Evolutionary conservation across 2,888 invertebrate species (phyloP), one percentile per base, ranked within the genome.

Genomic region (Thera obeliscata): DNA sequence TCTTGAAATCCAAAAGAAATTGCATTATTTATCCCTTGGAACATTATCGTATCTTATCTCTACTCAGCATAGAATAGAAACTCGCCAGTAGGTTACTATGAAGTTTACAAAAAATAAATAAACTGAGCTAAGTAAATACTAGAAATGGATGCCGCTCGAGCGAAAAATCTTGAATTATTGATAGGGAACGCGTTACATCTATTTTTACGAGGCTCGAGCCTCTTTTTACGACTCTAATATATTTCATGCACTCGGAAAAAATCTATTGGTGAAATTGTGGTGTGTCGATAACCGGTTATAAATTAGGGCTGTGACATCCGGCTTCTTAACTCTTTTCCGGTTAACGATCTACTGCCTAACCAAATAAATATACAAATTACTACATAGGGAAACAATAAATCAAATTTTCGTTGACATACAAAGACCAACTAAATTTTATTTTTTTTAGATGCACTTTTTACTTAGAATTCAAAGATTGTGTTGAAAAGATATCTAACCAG

Each of bases 161-260:
- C 55, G 64, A 52, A 81, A 91, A 90, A 91, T 91, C 90, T 87
- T 91, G 89, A 91, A 89, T 91, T 91, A 93, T 91, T 90, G 90
- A 92, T 87, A 87, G 83, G 85, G 83, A 84, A 81, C 79, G 84
- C 83, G 81, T 82, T 87, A 89, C 88, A 88, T 88, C 87, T 88
- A 89, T 87, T 90, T 92, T 93, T 92, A 93, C 87, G 92, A 90
- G 82, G 79, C 79, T 79, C 78, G 81, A 86, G 87, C 85, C 86
- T 81, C 87, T 90, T 92, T 93, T 93, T 93, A 93, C 88, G 83
- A 83, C 82, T 78, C 81, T 78, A 77, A 79, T 81, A 91, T 89
- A 91, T 90, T 87, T 90, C 87, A 87, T 88, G 86, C 87, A 87
- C 84, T 86, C 78, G 81, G 84, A 87, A 88, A 88, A 90, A 86